Evolutionary conservation across 2,113 vertebrate genomes (phyloP), one percentile per base, ranked within the genome.

Genomic region (Lophura nycthemera): DNA sequence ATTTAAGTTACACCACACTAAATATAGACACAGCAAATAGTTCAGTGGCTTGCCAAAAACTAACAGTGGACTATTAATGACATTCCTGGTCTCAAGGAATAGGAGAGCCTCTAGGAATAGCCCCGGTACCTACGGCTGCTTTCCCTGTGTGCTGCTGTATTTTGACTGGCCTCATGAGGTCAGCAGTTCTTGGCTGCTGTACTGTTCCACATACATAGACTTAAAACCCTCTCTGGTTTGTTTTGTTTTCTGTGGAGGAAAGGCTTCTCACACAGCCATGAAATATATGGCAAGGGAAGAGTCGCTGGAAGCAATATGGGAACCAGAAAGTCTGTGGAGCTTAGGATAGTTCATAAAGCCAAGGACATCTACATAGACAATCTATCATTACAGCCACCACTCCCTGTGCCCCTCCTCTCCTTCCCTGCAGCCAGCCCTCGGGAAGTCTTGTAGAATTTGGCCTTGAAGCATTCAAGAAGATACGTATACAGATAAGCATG

Each of bases 1-100:
- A 75, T 85, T 85, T 85, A 38, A 91, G 59, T 93, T 83, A 65
- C 75, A 83, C 21, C 30, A 75, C 29, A 65, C 75, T 85, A 96
- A 93, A 79, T 61, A 94, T 47, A 85, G 85, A 89, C 8, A 6
- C 14, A 85, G 63, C 16, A 67, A 63, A 34, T 38, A 91, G 60
- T 22, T 74, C 69, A 54, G 45, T 8, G 0, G 40, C 73, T 91
- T 1, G 0, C 27, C 70, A 76, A 83, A 94, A 88, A 34, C 25
- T 65, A 76, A 75, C 67, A 47, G 79, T 22, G 71, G 52, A 42
- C 43, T 52, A 30, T 85, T 93, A 79, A 48, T 88, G 90, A 60
- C 70, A 83, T 79, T 87, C 71, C 88, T 76, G 30, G 2, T 79
- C 79, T 47, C 30, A 29, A 67, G 78, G 59, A 48, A 29, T 59